A percentile compares a stretch with the other conserved stretches of the same genome.
phyloP scores from a whole-genome alignment of 2,113 vertebrate genomes.

The Oophaga pumilio region DNA sequence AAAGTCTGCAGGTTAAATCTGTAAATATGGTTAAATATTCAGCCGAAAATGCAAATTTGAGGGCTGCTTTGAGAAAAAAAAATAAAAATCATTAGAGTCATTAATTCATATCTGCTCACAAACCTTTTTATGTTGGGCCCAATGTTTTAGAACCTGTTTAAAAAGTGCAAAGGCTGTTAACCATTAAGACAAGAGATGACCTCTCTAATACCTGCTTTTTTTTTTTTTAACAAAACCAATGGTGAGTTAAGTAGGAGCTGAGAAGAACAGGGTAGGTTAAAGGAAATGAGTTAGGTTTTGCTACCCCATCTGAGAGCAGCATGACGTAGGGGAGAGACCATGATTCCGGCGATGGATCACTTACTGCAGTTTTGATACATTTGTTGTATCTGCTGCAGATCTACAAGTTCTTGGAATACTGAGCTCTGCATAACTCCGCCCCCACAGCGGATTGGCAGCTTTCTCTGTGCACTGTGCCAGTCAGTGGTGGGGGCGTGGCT shows the following conservation, averaged over 20 bases:
- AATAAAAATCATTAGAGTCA: constrained; percentile 46
- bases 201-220: constrained; percentile 35
- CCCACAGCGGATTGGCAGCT: too few species aligned
- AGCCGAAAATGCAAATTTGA: constrained; percentile 34
- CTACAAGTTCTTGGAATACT: too few species aligned
- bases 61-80: constrained; percentile 46
- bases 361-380: too few species aligned
- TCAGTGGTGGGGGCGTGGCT: too few species aligned
- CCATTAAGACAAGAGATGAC: constrained; percentile 23
- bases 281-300: too few species aligned
- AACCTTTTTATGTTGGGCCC: constrained; percentile 38
- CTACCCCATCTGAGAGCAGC: too few species aligned
- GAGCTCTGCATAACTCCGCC: too few species aligned
- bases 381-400: too few species aligned
- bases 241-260: neutral
- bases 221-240: constrained; percentile 14
- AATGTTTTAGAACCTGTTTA: constrained; percentile 51
- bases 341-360: too few species aligned
- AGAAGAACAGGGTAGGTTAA: constrained; percentile 14
- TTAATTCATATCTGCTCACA: constrained; percentile 46
- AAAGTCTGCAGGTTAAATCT: constrained; percentile 54
- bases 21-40: constrained; percentile 47
- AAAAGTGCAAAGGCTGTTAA: constrained; percentile 54
- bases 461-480: too few species aligned
- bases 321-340: too few species aligned